A percentile compares a stretch with the other conserved stretches of the same genome.
phyloP scores from a whole-genome alignment of 2,888 invertebrate genomes.

The Kuschelorhynchus macadamiae region DNA sequence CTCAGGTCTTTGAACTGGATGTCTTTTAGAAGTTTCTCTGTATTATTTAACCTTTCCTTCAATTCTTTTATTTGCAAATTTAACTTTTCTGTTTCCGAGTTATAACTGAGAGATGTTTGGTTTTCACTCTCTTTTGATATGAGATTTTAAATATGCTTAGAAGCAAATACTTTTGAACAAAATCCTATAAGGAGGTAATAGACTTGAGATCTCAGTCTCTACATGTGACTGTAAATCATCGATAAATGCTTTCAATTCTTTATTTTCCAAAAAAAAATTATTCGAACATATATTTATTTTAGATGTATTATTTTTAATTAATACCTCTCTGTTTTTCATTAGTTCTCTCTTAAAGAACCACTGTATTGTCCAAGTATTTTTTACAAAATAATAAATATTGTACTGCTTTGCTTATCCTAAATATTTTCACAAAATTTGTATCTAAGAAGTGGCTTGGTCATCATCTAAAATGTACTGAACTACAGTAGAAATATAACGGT shows the following conservation, averaged over 20 bases:
- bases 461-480: conserved; percentile 73
- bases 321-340: conserved; percentile 71
- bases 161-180: conserved; percentile 79
- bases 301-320: conserved; percentile 4
- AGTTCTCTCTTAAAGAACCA: conserved; percentile 76
- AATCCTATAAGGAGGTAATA: too few species aligned
- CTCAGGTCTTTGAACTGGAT: conserved; percentile 54
- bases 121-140: conserved; percentile 72
- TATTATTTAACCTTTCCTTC: conserved; percentile 75
- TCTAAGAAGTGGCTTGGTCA: conserved; percentile 77
- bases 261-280: conserved; percentile 58
- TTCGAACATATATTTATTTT: not conserved
- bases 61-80: conserved; percentile 76
- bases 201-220: too few species aligned
- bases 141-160: conserved; percentile 77
- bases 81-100: conserved; percentile 72
- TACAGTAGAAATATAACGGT: conserved; percentile 78
- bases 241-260: conserved; percentile 63
- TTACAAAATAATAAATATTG: conserved; percentile 85
- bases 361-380: conserved; percentile 78
- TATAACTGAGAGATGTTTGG: conserved; percentile 27
- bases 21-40: conserved; percentile 72
- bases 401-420: conserved; percentile 82
- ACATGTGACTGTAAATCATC: conserved; percentile 72
- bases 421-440: conserved; percentile 83